Base-by-base conservation (phyloP, 2,888 invertebrate genomes). In the Dromius quadrimaculatus region DNA sequence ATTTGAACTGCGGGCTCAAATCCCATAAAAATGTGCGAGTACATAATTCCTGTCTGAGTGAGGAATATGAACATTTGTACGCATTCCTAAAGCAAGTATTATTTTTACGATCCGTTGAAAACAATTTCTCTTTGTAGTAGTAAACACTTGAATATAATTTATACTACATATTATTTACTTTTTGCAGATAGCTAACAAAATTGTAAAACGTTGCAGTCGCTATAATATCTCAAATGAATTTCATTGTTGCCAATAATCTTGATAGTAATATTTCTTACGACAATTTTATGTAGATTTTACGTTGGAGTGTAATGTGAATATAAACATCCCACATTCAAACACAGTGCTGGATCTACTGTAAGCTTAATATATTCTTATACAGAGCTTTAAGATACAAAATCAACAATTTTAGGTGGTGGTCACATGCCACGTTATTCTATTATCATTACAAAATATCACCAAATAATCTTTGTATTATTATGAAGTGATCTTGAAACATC, bases 201-300 rank as follows among this genome's bases (percentile, higher is more conserved):
- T 47, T 47, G 19, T 54, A 54, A 54, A 54, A 54, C 50, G 50
- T 28, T 47, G 23, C 28, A 54, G 50, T 54, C 28, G 50, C 50
- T 28, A 54, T 28, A 28, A 28, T 54, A 54, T 54, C 50, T 54
- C 50, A 54, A 54, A 54, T 54, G 50, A 54, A 54, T 54, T 54
- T 54, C 50, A 54, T 54, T 54, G 50, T 54, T 54, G 50, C 50
- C 50, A 54, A 54, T 54, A 54, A 54, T 54, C 50, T 54, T 54
- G 50, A 54, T 54, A 54, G 50, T 15, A 28, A 54, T 54, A 54
- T 54, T 54, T 62, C 43, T 62, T 38, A 36, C 43, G 43, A 43
- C 23, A 17, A 22, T 62, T 62, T 38, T 62, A 62, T 62, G 62
- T 43, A 62, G 43, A 62, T 62, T 15, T 20, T 19, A 2, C 23